A percentile compares a stretch with the other conserved stretches of the same genome.
These are phyloP conservation scores for Pangasius larnaudii DNA, from an alignment of 2,797 vertebrate species.

Conservation along the genomic window DNA sequence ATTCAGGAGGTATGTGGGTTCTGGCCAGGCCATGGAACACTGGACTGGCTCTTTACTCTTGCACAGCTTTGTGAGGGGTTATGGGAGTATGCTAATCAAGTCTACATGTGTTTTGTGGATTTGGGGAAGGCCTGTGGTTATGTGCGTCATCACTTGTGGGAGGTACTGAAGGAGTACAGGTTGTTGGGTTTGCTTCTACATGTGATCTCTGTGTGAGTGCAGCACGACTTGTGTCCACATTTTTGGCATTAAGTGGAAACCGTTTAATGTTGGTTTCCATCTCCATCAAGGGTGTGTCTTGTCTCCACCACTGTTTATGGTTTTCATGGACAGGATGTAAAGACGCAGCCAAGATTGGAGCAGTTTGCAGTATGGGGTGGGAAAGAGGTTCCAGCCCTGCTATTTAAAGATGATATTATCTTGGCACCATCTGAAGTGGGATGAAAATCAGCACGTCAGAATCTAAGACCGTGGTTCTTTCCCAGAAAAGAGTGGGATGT, in stretches of 20 bases:
- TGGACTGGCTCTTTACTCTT: not conserved
- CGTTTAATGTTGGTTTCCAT: not conserved
- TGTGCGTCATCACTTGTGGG: not conserved
- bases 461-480: not conserved
- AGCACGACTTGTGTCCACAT: not conserved
- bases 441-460: not conserved
- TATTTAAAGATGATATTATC: not conserved
- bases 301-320: not conserved
- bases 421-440: not conserved
- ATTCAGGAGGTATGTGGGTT: not conserved
- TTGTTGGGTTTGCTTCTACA: not conserved
- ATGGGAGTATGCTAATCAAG: not conserved
- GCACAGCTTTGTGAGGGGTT: not conserved
- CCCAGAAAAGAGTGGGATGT: not conserved
- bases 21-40: not conserved
- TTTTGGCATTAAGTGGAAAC: not conserved
- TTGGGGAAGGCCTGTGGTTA: not conserved
- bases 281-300: not conserved
- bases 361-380: not conserved
- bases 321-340: not conserved
- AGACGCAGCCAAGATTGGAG: not conserved
- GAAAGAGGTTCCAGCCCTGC: too few species aligned
- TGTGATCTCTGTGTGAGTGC: not conserved
- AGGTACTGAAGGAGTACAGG: not conserved
- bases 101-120: not conserved